Evolutionary conservation across 2,113 vertebrate species (phyloP), one percentile per base, ranked within the genome.

Genomic region (Apeltes quadracus): DNA sequence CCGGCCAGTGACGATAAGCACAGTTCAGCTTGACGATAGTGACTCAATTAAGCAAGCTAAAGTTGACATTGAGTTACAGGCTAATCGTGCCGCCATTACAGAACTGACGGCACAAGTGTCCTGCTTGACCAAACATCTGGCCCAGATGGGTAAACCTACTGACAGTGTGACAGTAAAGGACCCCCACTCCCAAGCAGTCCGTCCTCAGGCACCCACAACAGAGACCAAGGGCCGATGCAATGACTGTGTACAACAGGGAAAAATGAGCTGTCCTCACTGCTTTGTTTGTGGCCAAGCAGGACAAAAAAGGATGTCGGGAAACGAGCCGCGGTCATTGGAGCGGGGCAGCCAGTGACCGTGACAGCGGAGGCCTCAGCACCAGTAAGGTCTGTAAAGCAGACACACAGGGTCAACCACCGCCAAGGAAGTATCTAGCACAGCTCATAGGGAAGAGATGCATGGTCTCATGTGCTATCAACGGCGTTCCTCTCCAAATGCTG

Each of bases 371-470:
- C 69, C 46, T 8, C 58, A 61, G 32, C 16, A 15, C 22, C 13
- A 16, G 7, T 44, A 44, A 36, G 1, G 22, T 22, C 43, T 27
- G 22, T n/a, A 61, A 39, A 41, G 1, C 36, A 11, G 53, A 62
- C 7, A 5, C 70, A 46, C 20, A 4, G 2, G 44, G 20, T 29
- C 36, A 34, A 36, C n/a, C 50, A 54, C 25, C 1, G 36, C 18
- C 18, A 34, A 22, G 1, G 56, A n/a, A 10, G 7, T 27, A 5
- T 6, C 0, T 55, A 14, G 61, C 27, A 13, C 48, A 69, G 1
- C 75, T 69, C 13, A 63, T 63, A 11, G 66, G 65, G 16, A 76
- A 63, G 6, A 38, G 39, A 8, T 76, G 74, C 12, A 62, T 76
- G 57, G 65, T 69, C 0, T 54, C 39, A 5, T 66, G 73, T 46